These are phyloP conservation scores for Takifugu flavidus DNA, from an alignment of 2,113 vertebrate genomes.

Conservation along the genomic window DNA sequence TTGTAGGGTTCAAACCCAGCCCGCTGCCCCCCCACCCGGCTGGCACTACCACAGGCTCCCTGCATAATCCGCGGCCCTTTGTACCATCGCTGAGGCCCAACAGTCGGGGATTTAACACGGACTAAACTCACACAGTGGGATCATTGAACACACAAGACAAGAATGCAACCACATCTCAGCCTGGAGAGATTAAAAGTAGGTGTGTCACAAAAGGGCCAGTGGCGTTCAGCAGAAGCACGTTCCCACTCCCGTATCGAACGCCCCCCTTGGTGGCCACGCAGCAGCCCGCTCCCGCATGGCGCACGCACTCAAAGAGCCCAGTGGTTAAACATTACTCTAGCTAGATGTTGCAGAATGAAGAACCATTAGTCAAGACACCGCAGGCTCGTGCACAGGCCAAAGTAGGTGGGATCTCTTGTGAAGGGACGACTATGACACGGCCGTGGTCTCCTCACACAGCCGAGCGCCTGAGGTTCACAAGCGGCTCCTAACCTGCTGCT, in stretches of 20 bases:
- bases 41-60: constrained; percentile 36
- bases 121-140: constrained; percentile 49
- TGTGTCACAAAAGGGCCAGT: constrained; percentile 22
- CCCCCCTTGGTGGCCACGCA: too few species aligned
- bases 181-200: constrained; percentile 34
- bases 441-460: too few species aligned
- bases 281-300: too few species aligned
- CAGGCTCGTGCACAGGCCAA: too few species aligned
- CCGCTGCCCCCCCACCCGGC: constrained; percentile 6
- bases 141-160: constrained; percentile 42
- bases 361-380: too few species aligned
- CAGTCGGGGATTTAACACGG: constrained; percentile 44
- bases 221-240: not conserved
- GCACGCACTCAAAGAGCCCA: too few species aligned
- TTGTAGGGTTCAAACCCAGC: constrained; percentile 37
- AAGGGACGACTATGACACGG: too few species aligned
- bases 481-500: too few species aligned
- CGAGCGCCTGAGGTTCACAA: too few species aligned
- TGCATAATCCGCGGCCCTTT: constrained; percentile 57
- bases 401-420: too few species aligned
- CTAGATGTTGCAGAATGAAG: too few species aligned
- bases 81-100: constrained; percentile 40
- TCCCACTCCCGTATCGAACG: not conserved
- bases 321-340: too few species aligned
- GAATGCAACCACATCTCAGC: constrained; percentile 29